Conservation (phyloP, 2,888 invertebrate genomes). For the Antitype chi region DNA sequence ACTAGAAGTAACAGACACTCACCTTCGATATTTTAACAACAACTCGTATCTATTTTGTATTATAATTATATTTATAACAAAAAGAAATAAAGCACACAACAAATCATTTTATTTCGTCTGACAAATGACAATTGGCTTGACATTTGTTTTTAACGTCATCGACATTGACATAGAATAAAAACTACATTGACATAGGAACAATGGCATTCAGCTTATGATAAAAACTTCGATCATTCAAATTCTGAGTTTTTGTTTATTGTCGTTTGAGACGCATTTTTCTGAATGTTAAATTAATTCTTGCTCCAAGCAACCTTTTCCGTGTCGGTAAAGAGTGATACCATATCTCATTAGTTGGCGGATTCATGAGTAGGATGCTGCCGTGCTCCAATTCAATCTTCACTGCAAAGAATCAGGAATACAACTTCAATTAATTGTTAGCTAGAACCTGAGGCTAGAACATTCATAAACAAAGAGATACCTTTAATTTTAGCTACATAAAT, state of each 20-base stretch:
- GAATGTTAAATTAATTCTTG: constrained; percentile 93
- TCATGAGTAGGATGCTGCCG: constrained; percentile 93
- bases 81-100: constrained; percentile 58
- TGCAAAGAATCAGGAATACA: constrained; percentile 74
- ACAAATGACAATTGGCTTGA: constrained; percentile 59
- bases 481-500: neutral
- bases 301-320: constrained; percentile 88
- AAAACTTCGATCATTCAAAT: neutral
- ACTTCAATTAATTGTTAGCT: neutral
- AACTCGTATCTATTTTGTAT: constrained; percentile 12
- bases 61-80: constrained; percentile 41
- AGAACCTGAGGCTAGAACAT: too few species aligned
- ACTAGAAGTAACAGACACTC: constrained; percentile 49
- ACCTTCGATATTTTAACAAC: constrained; percentile 58
- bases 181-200: constrained; percentile 48
- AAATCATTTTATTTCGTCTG: constrained; percentile 59
- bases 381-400: constrained; percentile 91
- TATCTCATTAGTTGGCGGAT: constrained; percentile 92
- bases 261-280: constrained; percentile 83
- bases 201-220: constrained; percentile 31
- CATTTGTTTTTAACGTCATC: constrained; percentile 58
- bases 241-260: constrained; percentile 20
- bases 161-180: constrained; percentile 55
- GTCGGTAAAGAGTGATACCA: constrained; percentile 94
- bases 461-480: neutral